Evolutionary conservation across 2,888 invertebrate species (phyloP).

Genomic region (Cerastis leucographa): DNA sequence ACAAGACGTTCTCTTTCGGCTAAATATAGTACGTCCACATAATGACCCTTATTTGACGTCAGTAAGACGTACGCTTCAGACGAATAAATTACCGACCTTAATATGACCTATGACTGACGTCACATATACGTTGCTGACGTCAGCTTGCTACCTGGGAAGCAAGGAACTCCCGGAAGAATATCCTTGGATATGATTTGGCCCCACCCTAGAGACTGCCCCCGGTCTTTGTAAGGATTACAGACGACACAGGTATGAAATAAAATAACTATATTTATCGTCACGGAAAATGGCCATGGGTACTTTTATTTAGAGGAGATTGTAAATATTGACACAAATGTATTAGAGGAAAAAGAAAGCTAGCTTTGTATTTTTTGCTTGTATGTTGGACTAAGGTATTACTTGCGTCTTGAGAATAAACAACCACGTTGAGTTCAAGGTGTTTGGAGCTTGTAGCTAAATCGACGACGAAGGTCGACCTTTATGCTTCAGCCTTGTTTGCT

Average conservation of each 20-base stretch:
- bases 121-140: too few relatives aligned
- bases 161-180: slow-evolving; percentile 57
- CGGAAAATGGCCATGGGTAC: slow-evolving; percentile 32
- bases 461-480: too few relatives aligned
- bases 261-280: slow-evolving; percentile 54
- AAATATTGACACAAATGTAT: slow-evolving; percentile 25
- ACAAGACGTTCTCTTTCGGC: too few relatives aligned
- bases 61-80: too few relatives aligned
- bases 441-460: too few relatives aligned
- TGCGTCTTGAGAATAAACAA: background rate
- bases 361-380: background rate
- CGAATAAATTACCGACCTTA: too few relatives aligned
- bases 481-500: too few relatives aligned
- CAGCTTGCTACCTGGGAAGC: too few relatives aligned
- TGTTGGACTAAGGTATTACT: background rate
- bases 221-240: slow-evolving; percentile 49
- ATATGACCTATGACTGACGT: too few relatives aligned
- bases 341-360: background rate
- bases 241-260: slow-evolving; percentile 54
- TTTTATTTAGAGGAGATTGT: slow-evolving; percentile 10
- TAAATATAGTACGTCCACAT: too few relatives aligned
- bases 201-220: slow-evolving; percentile 46
- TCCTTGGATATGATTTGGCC: slow-evolving; percentile 53
- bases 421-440: too few relatives aligned
- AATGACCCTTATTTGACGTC: too few relatives aligned